Percentiles rank a stretch among this genome's conserved stretches.
Evolutionary conservation across 2,113 vertebrate species (phyloP).

Genomic region (Xenopus laevis): DNA sequence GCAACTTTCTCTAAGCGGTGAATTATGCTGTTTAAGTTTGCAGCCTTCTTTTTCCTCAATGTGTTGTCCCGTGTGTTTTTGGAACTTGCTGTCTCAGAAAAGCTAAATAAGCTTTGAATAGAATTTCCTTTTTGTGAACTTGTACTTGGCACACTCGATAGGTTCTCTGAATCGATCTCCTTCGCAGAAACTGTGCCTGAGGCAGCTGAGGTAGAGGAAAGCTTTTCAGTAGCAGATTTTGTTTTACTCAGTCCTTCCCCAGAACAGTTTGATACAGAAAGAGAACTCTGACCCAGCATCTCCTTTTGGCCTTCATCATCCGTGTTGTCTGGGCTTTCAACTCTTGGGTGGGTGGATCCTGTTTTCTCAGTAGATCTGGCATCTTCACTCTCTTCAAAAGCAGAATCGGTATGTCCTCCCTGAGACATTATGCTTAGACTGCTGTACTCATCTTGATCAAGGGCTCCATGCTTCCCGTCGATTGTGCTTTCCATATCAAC

Average conservation of each 20-base stretch:
- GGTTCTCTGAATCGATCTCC: conserved; percentile 63
- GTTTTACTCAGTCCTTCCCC: conserved; percentile 61
- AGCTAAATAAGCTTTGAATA: conserved; percentile 80
- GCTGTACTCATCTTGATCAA: conserved; percentile 75
- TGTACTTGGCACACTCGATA: conserved; percentile 77
- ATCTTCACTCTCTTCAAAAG: conserved; percentile 67
- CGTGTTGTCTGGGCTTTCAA: conserved; percentile 62
- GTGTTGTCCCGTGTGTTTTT: conserved; percentile 92
- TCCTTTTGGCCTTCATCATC: conserved; percentile 65
- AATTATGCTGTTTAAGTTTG: conserved; percentile 98
- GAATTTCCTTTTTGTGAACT: conserved; percentile 72
- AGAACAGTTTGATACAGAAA: conserved; percentile 52
- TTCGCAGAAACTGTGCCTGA: conserved; percentile 60
- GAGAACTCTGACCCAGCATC: conserved; percentile 56
- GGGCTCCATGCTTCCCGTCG: conserved; percentile 61
- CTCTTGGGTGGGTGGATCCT: conserved; percentile 49
- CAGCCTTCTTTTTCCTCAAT: conserved; percentile 92
- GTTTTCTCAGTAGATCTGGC: conserved; percentile 57
- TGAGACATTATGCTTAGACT: conserved; percentile 72
- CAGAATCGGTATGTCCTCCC: conserved; percentile 67
- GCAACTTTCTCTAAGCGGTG: conserved; percentile 95
- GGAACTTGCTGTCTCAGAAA: conserved; percentile 79
- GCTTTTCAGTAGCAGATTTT: conserved; percentile 67
- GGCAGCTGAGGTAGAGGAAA: conserved; percentile 79
- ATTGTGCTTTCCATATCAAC: conserved; percentile 81